These are phyloP conservation scores for Bos javanicus DNA, from an alignment of 2,113 vertebrate genomes.

Conservation along the genomic window DNA sequence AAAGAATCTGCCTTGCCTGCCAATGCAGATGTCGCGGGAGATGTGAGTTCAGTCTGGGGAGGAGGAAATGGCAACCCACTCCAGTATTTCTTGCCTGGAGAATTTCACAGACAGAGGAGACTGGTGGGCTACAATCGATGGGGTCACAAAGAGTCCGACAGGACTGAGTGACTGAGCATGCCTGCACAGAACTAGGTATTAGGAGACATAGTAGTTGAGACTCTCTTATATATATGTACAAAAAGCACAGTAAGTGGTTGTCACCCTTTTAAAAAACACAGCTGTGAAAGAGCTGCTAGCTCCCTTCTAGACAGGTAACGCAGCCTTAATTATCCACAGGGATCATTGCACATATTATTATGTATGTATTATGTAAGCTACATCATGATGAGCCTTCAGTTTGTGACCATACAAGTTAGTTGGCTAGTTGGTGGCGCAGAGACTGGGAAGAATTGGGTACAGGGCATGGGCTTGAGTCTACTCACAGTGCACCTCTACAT, in stretches of 20 bases:
- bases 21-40: not conserved
- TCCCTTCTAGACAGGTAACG: not conserved
- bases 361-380: not conserved
- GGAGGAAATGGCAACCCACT: not conserved
- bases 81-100: not conserved
- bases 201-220: not conserved
- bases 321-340: not conserved
- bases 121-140: not conserved
- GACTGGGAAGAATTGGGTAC: not conserved
- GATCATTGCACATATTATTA: not conserved
- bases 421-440: not conserved
- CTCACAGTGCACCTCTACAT: not conserved
- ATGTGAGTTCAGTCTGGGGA: not conserved
- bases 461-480: not conserved
- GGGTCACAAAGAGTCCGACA: not conserved
- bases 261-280: conserved; percentile 1
- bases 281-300: not conserved
- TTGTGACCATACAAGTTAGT: not conserved
- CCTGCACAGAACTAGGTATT: not conserved
- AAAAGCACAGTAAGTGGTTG: not conserved
- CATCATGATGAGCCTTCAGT: not conserved
- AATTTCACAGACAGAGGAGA: not conserved
- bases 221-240: not conserved
- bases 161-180: not conserved
- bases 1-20: not conserved